Evolutionary conservation across 2,113 vertebrate species (phyloP).

Genomic region (Mugil cephalus): DNA sequence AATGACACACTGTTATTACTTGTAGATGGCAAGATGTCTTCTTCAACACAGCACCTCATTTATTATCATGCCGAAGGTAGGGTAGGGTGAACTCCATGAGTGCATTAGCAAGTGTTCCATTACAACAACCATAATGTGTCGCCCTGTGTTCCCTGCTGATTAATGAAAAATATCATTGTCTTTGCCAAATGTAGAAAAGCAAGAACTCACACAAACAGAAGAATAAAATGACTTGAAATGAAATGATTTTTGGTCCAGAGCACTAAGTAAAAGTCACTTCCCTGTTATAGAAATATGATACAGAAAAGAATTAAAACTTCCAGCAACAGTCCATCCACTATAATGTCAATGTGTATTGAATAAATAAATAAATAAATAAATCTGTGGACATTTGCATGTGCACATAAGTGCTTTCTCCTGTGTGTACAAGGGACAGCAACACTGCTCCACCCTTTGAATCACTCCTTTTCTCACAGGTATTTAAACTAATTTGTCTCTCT

Average conservation of each 20-base stretch:
- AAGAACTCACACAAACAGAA: conserved; percentile 47
- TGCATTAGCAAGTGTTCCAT: conserved; percentile 44
- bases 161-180: conserved; percentile 51
- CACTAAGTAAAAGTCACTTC: conserved; percentile 85
- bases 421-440: conserved; percentile 55
- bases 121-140: conserved; percentile 42
- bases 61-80: conserved; percentile 2
- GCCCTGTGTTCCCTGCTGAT: conserved; percentile 40
- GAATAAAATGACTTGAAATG: conserved; percentile 80
- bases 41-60: conserved; percentile 11
- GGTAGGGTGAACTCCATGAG: background rate
- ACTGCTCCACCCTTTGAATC: conserved; percentile 59
- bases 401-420: conserved; percentile 22
- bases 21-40: conserved; percentile 8
- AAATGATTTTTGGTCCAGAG: conserved; percentile 83
- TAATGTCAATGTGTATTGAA: too few relatives aligned
- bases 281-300: conserved; percentile 85
- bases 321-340: conserved; percentile 71
- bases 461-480: conserved; percentile 61
- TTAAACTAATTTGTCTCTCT: conserved; percentile 53
- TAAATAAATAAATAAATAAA: too few relatives aligned
- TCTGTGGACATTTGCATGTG: conserved; percentile 9
- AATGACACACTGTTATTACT: conserved; percentile 15
- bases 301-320: conserved; percentile 85
- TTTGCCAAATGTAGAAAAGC: conserved; percentile 21